phyloP scores from a whole-genome alignment of 2,797 vertebrate species.

The Platalea minor region DNA sequence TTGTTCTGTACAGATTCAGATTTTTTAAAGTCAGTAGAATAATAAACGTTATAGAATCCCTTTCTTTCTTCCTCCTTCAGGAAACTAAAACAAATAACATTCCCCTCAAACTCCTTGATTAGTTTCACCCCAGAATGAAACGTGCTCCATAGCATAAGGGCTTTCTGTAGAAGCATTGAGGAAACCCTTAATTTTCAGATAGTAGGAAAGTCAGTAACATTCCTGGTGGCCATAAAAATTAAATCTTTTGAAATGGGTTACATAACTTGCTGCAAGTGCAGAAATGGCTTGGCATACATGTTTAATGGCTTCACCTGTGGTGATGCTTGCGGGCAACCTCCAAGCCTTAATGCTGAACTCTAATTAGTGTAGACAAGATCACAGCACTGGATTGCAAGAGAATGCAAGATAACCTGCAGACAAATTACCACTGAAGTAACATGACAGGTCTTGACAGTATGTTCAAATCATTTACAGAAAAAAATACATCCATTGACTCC shows the following conservation, averaged over 20 bases:
- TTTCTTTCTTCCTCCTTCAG: background rate
- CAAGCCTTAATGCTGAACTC: slow-evolving; percentile 27
- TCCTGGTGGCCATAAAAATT: background rate
- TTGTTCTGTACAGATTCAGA: background rate
- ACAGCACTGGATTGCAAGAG: slow-evolving; percentile 22
- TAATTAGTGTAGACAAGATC: slow-evolving; percentile 57
- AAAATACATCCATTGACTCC: background rate
- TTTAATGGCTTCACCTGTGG: slow-evolving; percentile 36
- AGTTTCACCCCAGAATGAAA: background rate
- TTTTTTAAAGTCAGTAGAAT: background rate
- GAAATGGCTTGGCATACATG: background rate
- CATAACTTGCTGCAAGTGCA: background rate
- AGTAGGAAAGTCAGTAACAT: background rate
- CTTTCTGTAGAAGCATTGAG: background rate
- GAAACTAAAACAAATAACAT: background rate
- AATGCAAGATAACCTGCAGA: slow-evolving; percentile 45
- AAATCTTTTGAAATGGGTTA: background rate
- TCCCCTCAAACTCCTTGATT: background rate
- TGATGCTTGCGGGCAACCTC: slow-evolving; percentile 32
- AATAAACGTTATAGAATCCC: background rate
- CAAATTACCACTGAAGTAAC: slow-evolving; percentile 31
- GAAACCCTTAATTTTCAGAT: background rate
- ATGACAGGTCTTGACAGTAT: slow-evolving; percentile 26
- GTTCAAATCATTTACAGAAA: background rate
- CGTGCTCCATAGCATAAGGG: background rate